Evolutionary conservation across 1,140 invertebrate species (phyloP).

Genomic region (Panulirus ornatus): DNA sequence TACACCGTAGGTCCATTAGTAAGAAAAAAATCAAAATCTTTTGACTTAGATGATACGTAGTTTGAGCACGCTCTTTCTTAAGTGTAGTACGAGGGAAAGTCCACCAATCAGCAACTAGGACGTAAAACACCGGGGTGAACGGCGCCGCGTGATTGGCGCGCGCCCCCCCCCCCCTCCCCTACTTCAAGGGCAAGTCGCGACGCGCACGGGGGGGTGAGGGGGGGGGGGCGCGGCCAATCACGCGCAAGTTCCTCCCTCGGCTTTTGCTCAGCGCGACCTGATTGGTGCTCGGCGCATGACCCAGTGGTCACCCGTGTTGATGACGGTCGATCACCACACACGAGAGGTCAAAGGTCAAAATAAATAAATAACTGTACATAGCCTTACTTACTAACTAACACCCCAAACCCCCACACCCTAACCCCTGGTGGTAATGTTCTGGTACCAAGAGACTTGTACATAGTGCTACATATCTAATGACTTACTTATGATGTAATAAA

Average conservation of each 20-base stretch:
- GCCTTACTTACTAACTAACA: too few species aligned
- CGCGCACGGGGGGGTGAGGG: background rate
- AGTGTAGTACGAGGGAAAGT: background rate
- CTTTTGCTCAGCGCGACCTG: background rate
- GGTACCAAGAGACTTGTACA: background rate
- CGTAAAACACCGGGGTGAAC: background rate
- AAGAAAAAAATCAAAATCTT: constrained; percentile 10
- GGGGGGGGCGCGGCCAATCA: background rate
- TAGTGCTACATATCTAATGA: constrained; percentile 6
- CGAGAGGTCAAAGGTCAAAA: background rate
- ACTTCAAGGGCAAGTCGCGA: background rate
- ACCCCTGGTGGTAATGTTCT: background rate
- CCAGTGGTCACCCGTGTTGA: background rate
- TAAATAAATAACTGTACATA: too few species aligned
- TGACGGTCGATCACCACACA: background rate
- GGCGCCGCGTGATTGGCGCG: background rate
- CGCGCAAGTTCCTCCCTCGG: background rate
- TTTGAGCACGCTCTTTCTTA: background rate
- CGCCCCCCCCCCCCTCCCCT: too few species aligned
- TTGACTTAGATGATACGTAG: constrained; percentile 9
- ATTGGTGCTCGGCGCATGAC: background rate
- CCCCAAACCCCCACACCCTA: too few species aligned
- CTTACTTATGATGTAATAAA: constrained; percentile 18
- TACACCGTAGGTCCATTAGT: too few species aligned
- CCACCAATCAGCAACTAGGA: background rate